phyloP scores from a whole-genome alignment of 1,140 invertebrate genomes.

The Ostrea edulis region DNA sequence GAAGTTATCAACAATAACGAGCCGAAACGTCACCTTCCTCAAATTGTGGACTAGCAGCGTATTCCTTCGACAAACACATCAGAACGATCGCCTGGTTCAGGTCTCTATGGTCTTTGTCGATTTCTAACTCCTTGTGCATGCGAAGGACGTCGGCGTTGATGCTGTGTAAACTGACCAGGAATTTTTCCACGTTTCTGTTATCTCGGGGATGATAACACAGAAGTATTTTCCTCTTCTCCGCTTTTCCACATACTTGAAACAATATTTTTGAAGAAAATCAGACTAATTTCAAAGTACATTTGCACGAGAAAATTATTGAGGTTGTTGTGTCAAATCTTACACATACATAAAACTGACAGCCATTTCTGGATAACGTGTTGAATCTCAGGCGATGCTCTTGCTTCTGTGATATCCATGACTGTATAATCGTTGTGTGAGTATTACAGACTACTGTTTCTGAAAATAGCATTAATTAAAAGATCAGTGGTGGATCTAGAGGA shows the following conservation, averaged over 20 bases:
- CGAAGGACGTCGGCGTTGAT: neutral
- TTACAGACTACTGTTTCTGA: neutral
- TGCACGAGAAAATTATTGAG: neutral
- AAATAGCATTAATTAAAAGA: neutral
- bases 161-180: neutral
- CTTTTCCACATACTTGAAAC: constrained; percentile 17
- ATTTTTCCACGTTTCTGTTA: neutral
- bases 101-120: neutral
- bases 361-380: neutral
- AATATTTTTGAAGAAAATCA: neutral
- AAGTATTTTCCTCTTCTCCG: constrained; percentile 5
- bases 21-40: neutral
- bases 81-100: neutral
- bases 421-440: neutral
- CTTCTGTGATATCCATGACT: neutral
- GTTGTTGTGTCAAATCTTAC: neutral
- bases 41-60: neutral
- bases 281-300: neutral
- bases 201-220: constrained; percentile 5
- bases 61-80: constrained; percentile 2
- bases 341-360: neutral
- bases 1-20: no score
- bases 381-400: neutral
- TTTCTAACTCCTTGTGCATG: neutral
- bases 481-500: no score